phyloP scores from a whole-genome alignment of 1,140 invertebrate genomes.

The Amyelois transitella region DNA sequence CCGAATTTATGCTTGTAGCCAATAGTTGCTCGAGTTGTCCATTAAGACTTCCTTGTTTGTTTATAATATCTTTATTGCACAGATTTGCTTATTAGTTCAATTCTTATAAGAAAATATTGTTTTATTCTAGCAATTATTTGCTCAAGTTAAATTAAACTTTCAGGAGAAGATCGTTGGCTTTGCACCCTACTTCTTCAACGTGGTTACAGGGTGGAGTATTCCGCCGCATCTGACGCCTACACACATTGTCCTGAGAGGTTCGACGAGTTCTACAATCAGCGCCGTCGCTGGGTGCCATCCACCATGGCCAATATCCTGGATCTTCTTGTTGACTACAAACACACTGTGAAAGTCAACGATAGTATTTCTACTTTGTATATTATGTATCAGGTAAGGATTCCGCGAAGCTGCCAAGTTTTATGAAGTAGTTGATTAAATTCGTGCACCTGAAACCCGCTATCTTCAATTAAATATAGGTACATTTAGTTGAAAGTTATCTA shows the following conservation, averaged over 20 bases:
- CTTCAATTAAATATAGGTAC: too few species aligned
- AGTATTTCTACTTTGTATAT: constrained; percentile 98
- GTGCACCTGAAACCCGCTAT: too few species aligned
- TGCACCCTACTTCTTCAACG: constrained; percentile 95
- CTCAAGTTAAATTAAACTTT: background rate
- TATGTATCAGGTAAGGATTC: constrained; percentile 85
- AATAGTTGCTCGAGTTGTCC: too few species aligned
- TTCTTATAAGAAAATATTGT: too few species aligned
- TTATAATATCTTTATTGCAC: too few species aligned
- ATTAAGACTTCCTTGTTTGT: too few species aligned
- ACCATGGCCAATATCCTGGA: constrained; percentile 99
- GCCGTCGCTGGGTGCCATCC: constrained; percentile 96
- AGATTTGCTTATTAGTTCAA: too few species aligned
- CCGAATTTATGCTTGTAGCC: too few species aligned
- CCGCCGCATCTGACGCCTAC: constrained; percentile 97
- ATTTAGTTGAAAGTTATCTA: background rate
- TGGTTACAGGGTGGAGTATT: constrained; percentile 98
- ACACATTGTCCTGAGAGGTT: constrained; percentile 98
- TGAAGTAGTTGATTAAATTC: too few species aligned
- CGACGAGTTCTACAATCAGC: constrained; percentile 97
- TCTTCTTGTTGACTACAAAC: constrained; percentile 91
- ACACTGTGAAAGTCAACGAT: constrained; percentile 96
- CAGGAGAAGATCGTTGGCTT: constrained; percentile 94
- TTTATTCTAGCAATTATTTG: too few species aligned
- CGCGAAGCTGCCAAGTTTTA: too few species aligned